Conservation (phyloP, 2,888 invertebrate species). For the Fabriciana adippe region DNA sequence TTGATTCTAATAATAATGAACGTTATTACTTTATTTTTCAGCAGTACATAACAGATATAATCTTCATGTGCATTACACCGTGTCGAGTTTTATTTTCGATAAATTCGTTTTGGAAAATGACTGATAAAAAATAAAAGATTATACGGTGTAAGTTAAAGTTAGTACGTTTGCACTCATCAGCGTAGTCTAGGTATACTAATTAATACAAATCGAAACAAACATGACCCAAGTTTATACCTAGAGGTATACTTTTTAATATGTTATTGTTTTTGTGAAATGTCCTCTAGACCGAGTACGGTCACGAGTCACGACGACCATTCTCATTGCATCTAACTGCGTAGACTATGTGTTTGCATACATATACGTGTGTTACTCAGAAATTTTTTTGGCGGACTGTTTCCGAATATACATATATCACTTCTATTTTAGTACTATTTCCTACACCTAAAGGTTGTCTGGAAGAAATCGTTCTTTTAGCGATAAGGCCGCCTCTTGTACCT, state of each 20-base stretch:
- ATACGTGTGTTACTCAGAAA: too few species aligned
- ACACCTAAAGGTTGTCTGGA: too few species aligned
- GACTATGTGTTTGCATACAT: too few species aligned
- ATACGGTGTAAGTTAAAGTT: neutral
- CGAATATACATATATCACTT: too few species aligned
- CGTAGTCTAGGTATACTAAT: neutral
- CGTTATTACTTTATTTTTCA: constrained; percentile 11
- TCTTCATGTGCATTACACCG: neutral
- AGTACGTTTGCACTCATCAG: constrained; percentile 1
- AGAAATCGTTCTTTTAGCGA: too few species aligned
- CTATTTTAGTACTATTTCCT: too few species aligned
- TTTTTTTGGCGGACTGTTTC: too few species aligned
- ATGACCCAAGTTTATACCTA: constrained; percentile 5
- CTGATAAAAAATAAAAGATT: constrained; percentile 7
- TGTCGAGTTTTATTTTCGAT: constrained; percentile 4
- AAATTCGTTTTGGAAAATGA: constrained; percentile 5
- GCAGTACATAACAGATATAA: neutral
- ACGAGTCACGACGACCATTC: too few species aligned
- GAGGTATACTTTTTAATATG: constrained; percentile 3
- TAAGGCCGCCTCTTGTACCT: too few species aligned
- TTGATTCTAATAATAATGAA: neutral
- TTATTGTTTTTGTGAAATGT: too few species aligned
- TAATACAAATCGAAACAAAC: constrained; percentile 2
- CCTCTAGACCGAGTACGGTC: too few species aligned
- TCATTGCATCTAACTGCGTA: too few species aligned